Evolutionary conservation across 2,113 vertebrate species (phyloP).

Genomic region (Trematocara marginatum): DNA sequence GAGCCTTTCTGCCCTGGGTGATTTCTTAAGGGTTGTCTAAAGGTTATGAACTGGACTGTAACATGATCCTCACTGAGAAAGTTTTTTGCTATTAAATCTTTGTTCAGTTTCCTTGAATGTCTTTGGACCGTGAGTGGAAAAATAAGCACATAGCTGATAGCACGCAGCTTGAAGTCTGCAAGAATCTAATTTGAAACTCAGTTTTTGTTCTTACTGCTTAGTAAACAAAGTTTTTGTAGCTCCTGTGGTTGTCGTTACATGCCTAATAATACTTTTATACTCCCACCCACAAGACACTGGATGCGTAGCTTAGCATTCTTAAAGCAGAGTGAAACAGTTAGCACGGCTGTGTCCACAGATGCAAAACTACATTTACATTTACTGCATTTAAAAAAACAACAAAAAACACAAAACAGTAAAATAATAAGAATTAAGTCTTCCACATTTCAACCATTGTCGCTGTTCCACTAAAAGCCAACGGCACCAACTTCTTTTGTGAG

Average conservation of each 20-base stretch:
- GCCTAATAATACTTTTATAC: background rate
- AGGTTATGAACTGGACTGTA: background rate
- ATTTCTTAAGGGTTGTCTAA: background rate
- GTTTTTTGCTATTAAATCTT: background rate
- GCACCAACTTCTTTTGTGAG: background rate
- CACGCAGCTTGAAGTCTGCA: background rate
- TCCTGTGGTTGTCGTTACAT: background rate
- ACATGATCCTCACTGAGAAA: background rate
- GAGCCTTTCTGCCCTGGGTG: conserved; percentile 1
- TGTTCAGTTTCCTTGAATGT: background rate
- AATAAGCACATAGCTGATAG: background rate
- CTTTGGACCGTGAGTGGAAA: background rate
- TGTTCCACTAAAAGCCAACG: background rate
- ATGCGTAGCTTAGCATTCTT: background rate
- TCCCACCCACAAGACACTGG: background rate
- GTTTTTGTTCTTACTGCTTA: background rate
- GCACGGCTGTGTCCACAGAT: background rate
- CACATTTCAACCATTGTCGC: background rate
- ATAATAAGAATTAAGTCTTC: background rate
- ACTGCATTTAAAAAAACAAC: background rate
- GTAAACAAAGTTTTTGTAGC: background rate
- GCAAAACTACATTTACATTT: background rate
- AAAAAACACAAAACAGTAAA: background rate
- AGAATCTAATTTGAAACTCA: background rate
- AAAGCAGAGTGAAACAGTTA: background rate